Percentiles rank a stretch among this genome's conserved stretches.
Evolutionary conservation across 30 jellyfish, hydroid and myxozoan species (phyloP).

Genomic region (Pelagia noctiluca): DNA sequence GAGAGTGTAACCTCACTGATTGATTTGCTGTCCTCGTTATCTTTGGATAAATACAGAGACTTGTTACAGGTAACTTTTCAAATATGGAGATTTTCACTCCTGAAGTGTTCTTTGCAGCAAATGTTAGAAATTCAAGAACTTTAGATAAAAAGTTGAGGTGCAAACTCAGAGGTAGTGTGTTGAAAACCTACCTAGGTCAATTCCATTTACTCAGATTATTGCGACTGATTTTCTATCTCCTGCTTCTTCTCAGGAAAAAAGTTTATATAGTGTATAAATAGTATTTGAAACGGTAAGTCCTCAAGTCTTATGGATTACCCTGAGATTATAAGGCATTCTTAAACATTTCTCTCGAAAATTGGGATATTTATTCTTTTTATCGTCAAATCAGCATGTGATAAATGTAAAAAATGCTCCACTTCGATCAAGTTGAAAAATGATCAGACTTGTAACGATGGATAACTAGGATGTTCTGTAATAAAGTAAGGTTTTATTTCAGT

Average conservation of each 20-base stretch:
- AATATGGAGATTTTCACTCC: not conserved
- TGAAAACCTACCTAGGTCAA: not conserved
- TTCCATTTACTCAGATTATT: not conserved
- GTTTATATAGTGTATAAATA: too few species aligned
- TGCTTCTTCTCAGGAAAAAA: not conserved
- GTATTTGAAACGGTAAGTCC: too few species aligned
- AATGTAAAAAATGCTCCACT: too few species aligned
- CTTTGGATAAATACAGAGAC: constrained; percentile 87
- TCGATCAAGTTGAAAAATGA: not conserved
- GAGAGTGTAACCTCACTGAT: constrained; percentile 69
- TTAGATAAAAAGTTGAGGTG: not conserved
- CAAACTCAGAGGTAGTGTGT: not conserved
- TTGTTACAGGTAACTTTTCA: constrained; percentile 67
- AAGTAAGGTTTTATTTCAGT: not conserved
- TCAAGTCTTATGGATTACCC: too few species aligned
- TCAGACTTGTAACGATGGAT: not conserved
- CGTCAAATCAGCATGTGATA: too few species aligned
- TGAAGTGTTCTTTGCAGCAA: not conserved
- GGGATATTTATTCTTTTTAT: too few species aligned
- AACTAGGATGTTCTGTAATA: not conserved
- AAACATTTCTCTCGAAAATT: too few species aligned
- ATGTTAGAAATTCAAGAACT: not conserved
- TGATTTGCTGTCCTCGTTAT: constrained; percentile 79
- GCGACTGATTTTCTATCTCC: not conserved
- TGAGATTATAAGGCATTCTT: too few species aligned